These are phyloP conservation scores for Troides aeacus DNA, from an alignment of 2,888 invertebrate genomes.

Conservation along the genomic window DNA sequence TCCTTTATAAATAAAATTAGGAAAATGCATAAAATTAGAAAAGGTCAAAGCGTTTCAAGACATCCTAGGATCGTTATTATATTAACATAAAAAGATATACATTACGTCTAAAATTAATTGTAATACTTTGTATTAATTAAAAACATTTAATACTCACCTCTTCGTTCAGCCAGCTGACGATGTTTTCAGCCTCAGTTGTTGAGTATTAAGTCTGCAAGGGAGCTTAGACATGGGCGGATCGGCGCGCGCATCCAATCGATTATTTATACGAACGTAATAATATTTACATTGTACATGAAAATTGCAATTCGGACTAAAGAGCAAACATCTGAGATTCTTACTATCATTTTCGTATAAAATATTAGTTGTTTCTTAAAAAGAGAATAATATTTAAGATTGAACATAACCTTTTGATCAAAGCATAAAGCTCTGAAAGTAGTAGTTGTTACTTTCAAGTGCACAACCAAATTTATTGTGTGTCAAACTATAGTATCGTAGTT, in stretches of 20 bases:
- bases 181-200: conserved; percentile 48
- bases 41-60: neutral
- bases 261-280: conserved; percentile 47
- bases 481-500: too few relatives aligned
- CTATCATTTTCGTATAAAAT: neutral
- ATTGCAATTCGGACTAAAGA: conserved; percentile 28
- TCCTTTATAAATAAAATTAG: neutral
- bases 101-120: conserved; percentile 4
- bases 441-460: too few relatives aligned
- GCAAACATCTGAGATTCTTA: neutral
- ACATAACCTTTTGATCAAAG: neutral
- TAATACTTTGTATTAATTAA: conserved; percentile 11
- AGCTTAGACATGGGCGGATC: conserved; percentile 32
- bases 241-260: conserved; percentile 76
- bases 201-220: conserved; percentile 28
- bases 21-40: neutral
- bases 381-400: neutral
- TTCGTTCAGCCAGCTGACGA: conserved; percentile 56
- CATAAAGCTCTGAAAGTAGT: too few relatives aligned
- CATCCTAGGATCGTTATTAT: neutral
- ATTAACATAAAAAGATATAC: too few relatives aligned
- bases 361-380: neutral
- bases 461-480: too few relatives aligned
- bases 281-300: conserved; percentile 40
- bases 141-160: conserved; percentile 33